Percentiles rank a stretch among this genome's conserved stretches.
Conservation (phyloP, 2,797 vertebrate genomes). For the Lacerta viridis region DNA sequence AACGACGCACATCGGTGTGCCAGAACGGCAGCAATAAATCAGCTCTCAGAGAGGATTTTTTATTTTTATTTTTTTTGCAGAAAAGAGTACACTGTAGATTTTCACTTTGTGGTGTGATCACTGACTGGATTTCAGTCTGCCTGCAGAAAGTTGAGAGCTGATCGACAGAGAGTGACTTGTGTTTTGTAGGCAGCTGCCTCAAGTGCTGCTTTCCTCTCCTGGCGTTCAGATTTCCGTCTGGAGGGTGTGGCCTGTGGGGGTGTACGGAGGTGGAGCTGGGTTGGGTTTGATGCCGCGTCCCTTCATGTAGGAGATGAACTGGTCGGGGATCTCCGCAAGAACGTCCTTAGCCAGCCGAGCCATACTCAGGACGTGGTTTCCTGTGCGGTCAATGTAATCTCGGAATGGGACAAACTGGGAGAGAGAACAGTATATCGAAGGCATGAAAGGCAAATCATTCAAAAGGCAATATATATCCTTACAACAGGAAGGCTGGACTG, state of each 20-base stretch:
- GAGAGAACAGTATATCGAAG: conserved; percentile 18
- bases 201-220: conserved; percentile 4
- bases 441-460: not conserved
- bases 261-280: conserved; percentile 81
- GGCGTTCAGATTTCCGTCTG: conserved; percentile 88
- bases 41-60: conserved; percentile 15
- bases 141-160: not conserved
- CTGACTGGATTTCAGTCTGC: not conserved
- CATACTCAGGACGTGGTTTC: conserved; percentile 94
- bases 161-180: not conserved
- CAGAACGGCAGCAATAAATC: not conserved
- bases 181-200: not conserved
- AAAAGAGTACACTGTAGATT: conserved; percentile 16
- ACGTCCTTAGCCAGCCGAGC: conserved; percentile 95
- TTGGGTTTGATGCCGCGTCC: conserved; percentile 92
- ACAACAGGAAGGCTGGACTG: not conserved
- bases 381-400: conserved; percentile 93
- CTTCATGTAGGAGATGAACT: conserved; percentile 99
- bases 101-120: not conserved
- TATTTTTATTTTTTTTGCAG: not conserved
- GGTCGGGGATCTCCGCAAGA: conserved; percentile 96
- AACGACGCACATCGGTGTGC: not conserved
- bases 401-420: conserved; percentile 94
- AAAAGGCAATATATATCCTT: not conserved
- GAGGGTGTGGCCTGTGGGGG: conserved; percentile 82